phyloP scores from a whole-genome alignment of 2,113 vertebrate species.

The Ranitomeya variabilis region DNA sequence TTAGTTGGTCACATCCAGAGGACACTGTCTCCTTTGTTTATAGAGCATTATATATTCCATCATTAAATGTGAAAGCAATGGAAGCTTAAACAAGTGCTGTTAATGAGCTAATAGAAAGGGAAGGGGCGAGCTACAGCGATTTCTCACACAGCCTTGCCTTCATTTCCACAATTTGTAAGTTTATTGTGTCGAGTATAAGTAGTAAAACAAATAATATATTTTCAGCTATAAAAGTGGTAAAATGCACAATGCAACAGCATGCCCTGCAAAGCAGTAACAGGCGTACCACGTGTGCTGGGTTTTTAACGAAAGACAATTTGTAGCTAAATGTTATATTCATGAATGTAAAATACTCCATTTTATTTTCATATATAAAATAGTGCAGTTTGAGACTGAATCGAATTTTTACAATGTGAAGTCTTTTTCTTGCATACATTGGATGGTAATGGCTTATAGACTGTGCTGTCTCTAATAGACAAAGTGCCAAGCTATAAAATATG shows the following conservation, averaged over 20 bases:
- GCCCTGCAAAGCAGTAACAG: neutral
- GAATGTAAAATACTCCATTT: constrained; percentile 29
- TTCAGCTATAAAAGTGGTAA: constrained; percentile 7
- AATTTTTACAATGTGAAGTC: constrained; percentile 20
- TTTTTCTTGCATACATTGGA: constrained; percentile 38
- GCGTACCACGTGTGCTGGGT: neutral
- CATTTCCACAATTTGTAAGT: neutral
- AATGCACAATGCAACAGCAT: neutral
- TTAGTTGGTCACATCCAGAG: constrained; percentile 41
- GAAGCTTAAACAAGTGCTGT: constrained; percentile 10
- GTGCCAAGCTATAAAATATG: constrained; percentile 10
- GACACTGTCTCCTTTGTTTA: constrained; percentile 52
- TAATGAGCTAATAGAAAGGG: constrained; percentile 45
- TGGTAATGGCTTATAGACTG: constrained; percentile 13
- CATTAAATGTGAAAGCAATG: constrained; percentile 50
- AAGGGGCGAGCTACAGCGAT: neutral
- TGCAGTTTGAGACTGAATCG: constrained; percentile 29
- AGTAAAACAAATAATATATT: constrained; percentile 3
- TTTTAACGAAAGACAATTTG: constrained; percentile 27
- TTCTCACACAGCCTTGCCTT: neutral
- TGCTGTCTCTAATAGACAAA: neutral
- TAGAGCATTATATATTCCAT: constrained; percentile 36
- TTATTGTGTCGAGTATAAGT: constrained; percentile 10
- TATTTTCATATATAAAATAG: constrained; percentile 30
- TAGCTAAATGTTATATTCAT: constrained; percentile 31